Percentiles rank a stretch among this genome's conserved stretches.
Evolutionary conservation across 2,888 invertebrate genomes (phyloP).

Genomic region (Volucella inanis): DNA sequence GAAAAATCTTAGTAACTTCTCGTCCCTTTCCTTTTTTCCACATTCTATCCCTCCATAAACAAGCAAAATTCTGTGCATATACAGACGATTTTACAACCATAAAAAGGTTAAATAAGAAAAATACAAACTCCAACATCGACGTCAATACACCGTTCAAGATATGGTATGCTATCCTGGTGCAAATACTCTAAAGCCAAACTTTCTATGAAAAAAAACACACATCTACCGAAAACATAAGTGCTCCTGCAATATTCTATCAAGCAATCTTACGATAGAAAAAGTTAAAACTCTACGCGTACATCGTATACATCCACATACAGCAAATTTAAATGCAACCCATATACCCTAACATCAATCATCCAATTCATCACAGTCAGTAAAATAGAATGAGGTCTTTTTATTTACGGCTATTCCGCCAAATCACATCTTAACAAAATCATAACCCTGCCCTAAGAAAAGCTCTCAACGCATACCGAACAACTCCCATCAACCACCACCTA

Average conservation of each 20-base stretch:
- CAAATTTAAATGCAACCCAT: not conserved
- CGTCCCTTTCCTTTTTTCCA: not conserved
- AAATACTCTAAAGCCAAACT: not conserved
- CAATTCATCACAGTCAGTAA: not conserved
- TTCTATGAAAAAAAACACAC: slow-evolving; percentile 52
- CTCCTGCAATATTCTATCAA: slow-evolving; percentile 28
- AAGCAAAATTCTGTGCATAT: slow-evolving; percentile 53
- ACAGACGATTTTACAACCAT: slow-evolving; percentile 41
- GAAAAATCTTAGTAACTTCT: not conserved
- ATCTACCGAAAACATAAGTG: slow-evolving; percentile 66
- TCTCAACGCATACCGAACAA: slow-evolving; percentile 8
- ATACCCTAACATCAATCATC: not conserved
- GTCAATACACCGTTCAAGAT: slow-evolving; percentile 36
- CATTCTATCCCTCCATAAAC: slow-evolving; percentile 31
- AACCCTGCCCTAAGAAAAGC: not conserved
- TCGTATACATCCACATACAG: slow-evolving; percentile 19
- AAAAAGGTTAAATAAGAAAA: too few relatives aligned
- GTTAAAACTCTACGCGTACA: slow-evolving; percentile 53
- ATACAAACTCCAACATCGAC: slow-evolving; percentile 33
- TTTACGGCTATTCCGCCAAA: not conserved
- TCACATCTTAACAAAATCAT: not conserved
- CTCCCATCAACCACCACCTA: slow-evolving; percentile 13
- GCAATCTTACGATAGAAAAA: slow-evolving; percentile 36
- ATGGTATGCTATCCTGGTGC: not conserved
- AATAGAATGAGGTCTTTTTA: not conserved